phyloP scores from a whole-genome alignment of 2,113 vertebrate species.

The Myxocyprinus asiaticus region DNA sequence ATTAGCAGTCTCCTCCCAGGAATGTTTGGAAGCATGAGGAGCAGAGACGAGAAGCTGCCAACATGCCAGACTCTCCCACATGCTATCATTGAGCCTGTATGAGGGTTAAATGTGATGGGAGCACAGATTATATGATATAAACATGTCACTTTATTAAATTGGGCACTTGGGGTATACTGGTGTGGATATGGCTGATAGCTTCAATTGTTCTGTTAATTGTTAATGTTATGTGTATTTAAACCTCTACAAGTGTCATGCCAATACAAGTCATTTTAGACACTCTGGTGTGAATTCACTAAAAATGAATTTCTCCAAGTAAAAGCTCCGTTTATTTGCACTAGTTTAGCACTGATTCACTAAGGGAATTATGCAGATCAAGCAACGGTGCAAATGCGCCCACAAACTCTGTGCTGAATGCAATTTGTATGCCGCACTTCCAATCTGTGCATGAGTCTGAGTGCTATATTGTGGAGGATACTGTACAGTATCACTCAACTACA shows the following conservation, averaged over 20 bases:
- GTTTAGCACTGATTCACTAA: too few species aligned
- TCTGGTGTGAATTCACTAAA: too few species aligned
- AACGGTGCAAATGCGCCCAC: too few species aligned
- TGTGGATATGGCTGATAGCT: neutral
- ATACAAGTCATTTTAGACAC: too few species aligned
- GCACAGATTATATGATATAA: constrained; percentile 13
- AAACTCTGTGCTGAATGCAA: too few species aligned
- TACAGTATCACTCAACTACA: too few species aligned
- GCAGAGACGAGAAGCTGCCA: constrained; percentile 29
- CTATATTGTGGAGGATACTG: too few species aligned
- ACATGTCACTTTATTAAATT: neutral
- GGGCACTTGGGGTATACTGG: neutral
- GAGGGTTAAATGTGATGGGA: neutral
- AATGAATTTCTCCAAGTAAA: too few species aligned
- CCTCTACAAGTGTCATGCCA: neutral
- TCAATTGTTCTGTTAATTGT: neutral
- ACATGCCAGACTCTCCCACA: neutral
- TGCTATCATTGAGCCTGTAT: neutral
- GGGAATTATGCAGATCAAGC: too few species aligned
- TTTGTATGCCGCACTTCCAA: too few species aligned
- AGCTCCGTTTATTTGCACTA: too few species aligned
- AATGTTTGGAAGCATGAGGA: constrained; percentile 60
- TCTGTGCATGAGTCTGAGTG: too few species aligned
- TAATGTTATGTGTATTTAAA: neutral
- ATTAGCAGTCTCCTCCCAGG: constrained; percentile 62